A percentile compares a stretch with the other conserved stretches of the same genome.
These are phyloP conservation scores for Etheostoma nigrum DNA, from an alignment of 2,797 vertebrate genomes.

Conservation along the genomic window DNA sequence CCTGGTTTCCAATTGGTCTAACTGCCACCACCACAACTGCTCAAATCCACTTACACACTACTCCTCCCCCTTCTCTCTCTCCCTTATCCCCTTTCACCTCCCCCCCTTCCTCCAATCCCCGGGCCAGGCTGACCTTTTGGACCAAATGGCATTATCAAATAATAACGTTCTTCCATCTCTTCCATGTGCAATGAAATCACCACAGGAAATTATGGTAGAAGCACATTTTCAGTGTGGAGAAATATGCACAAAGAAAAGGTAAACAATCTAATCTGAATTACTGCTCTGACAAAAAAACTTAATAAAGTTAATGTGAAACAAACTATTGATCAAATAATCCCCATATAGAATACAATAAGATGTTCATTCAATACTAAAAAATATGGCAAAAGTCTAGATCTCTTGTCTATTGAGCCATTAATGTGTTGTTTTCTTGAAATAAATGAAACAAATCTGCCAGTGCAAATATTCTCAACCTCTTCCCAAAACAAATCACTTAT, in stretches of 20 bases:
- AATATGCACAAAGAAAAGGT: neutral
- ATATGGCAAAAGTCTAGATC: too few species aligned
- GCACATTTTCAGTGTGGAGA: neutral
- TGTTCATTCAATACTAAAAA: neutral
- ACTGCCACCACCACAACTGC: constrained; percentile 41
- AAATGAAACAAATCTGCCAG: neutral
- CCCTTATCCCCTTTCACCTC: neutral
- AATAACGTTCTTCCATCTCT: constrained; percentile 54
- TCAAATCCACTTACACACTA: constrained; percentile 24
- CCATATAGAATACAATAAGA: neutral
- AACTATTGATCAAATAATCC: constrained; percentile 11
- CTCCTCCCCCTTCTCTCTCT: neutral
- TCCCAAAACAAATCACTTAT: neutral
- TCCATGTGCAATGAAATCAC: constrained; percentile 35
- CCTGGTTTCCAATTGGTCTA: constrained; percentile 71
- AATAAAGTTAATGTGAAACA: neutral
- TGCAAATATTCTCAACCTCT: neutral
- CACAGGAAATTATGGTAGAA: constrained; percentile 13
- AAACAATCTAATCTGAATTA: neutral
- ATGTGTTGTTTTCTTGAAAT: neutral
- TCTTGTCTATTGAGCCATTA: neutral
- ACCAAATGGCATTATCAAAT: constrained; percentile 74
- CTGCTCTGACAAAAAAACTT: neutral
- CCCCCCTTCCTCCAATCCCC: neutral
- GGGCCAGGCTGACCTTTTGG: constrained; percentile 71